Evolutionary conservation across 2,888 invertebrate genomes (phyloP).

Genomic region (Neoscelio sp.): DNA sequence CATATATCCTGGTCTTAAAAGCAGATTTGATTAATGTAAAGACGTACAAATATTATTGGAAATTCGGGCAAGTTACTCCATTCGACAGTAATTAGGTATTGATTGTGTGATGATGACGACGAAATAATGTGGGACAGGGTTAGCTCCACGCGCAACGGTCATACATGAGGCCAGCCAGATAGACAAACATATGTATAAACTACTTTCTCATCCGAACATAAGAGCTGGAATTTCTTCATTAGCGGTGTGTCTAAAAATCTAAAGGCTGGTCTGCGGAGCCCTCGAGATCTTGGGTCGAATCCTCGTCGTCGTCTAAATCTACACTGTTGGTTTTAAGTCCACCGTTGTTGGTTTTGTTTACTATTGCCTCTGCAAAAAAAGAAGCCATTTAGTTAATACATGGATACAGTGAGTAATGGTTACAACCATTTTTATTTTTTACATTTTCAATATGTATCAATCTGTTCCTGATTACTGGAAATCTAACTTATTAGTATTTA

Average conservation of each 20-base stretch:
- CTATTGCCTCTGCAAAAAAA: slow-evolving; percentile 82
- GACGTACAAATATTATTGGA: no score
- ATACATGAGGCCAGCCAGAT: slow-evolving; percentile 68
- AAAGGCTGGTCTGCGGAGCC: slow-evolving; percentile 91
- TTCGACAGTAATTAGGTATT: neutral
- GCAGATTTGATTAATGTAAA: slow-evolving; percentile 30
- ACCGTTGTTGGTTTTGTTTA: slow-evolving; percentile 83
- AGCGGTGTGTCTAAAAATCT: slow-evolving; percentile 86
- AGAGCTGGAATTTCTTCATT: slow-evolving; percentile 46
- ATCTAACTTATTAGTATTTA: no score
- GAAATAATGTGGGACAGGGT: neutral
- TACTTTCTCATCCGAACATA: slow-evolving; percentile 53
- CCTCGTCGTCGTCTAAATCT: slow-evolving; percentile 90
- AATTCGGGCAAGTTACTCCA: no score
- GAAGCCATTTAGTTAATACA: no score
- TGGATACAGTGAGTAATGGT: no score
- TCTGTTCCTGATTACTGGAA: no score
- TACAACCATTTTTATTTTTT: no score
- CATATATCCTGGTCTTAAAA: slow-evolving; percentile 74
- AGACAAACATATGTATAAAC: slow-evolving; percentile 62
- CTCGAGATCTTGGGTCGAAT: slow-evolving; percentile 88
- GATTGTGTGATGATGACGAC: no score
- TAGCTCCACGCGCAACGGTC: slow-evolving; percentile 76
- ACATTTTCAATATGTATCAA: no score
- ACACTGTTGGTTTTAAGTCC: slow-evolving; percentile 85